Conservation (phyloP, 2,888 invertebrate species). For the Horisme vitalbata region DNA sequence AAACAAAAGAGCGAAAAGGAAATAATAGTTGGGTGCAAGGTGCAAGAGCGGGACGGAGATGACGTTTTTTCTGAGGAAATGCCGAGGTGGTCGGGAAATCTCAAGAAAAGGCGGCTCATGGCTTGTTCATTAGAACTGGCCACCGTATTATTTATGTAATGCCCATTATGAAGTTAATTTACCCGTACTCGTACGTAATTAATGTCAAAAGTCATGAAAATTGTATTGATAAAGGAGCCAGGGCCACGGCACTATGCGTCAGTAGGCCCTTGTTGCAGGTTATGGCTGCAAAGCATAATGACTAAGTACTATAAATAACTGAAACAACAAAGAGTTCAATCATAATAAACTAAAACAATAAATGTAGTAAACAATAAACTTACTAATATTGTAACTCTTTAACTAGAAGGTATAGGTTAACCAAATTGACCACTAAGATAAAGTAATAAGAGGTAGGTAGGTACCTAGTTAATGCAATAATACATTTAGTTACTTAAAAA, state of each 20-base stretch:
- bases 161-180: conserved; percentile 43
- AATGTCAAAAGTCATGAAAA: conserved; percentile 36
- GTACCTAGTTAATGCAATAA: too few species aligned
- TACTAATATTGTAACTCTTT: too few species aligned
- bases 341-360: too few species aligned
- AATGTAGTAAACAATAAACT: too few species aligned
- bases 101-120: conserved; percentile 59
- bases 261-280: not conserved
- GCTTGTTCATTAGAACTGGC: conserved; percentile 47
- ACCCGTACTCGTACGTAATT: conserved; percentile 36
- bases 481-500: too few species aligned
- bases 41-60: conserved; percentile 68
- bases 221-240: conserved; percentile 31
- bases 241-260: conserved; percentile 7
- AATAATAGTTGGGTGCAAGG: conserved; percentile 72
- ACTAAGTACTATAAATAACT: too few species aligned
- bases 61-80: conserved; percentile 62
- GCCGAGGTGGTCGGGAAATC: conserved; percentile 72
- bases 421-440: too few species aligned
- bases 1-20: conserved; percentile 80
- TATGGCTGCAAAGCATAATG: too few species aligned
- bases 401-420: too few species aligned
- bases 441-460: too few species aligned
- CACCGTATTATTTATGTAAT: conserved; percentile 50
- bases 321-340: too few species aligned